These are phyloP conservation scores for Sebastes oblongus DNA, from an alignment of 2,797 vertebrate genomes.

Conservation along the genomic window DNA sequence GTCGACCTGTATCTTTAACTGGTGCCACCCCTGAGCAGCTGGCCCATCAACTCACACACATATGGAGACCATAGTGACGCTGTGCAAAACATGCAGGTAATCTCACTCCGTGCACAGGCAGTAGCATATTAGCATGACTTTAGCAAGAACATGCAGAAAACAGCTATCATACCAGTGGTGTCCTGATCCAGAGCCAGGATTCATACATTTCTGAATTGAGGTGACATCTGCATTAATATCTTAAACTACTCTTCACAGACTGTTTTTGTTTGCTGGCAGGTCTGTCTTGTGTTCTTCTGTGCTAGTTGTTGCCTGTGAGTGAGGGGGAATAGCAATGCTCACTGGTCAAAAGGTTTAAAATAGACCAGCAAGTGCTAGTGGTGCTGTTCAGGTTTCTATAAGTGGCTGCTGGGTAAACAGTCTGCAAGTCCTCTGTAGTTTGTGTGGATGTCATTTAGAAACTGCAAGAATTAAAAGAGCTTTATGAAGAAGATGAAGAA, in stretches of 20 bases:
- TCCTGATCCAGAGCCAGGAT: slow-evolving; percentile 7
- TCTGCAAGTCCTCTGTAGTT: not conserved
- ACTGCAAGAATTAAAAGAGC: not conserved
- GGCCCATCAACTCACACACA: not conserved
- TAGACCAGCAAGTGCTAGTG: slow-evolving; percentile 53
- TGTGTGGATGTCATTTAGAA: not conserved
- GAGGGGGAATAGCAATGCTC: slow-evolving; percentile 1
- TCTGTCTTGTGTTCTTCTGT: slow-evolving; percentile 22
- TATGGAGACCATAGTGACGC: not conserved
- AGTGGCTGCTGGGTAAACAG: not conserved
- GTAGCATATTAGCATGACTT: slow-evolving; percentile 24
- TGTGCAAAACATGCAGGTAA: slow-evolving; percentile 23
- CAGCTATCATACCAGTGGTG: slow-evolving; percentile 36
- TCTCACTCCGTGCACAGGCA: slow-evolving; percentile 6
- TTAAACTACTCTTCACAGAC: not conserved
- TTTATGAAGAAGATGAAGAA: not conserved
- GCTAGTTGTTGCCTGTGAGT: slow-evolving; percentile 19
- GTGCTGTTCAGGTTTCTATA: slow-evolving; percentile 42
- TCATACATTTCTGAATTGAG: not conserved
- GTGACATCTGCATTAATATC: not conserved
- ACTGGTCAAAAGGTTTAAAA: slow-evolving; percentile 60
- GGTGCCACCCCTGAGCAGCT: not conserved
- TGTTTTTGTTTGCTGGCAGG: slow-evolving; percentile 8
- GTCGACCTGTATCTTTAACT: not conserved
- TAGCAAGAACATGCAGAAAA: slow-evolving; percentile 16